phyloP scores from a whole-genome alignment of 2,113 vertebrate species.

The Thinocorus orbignyianus region DNA sequence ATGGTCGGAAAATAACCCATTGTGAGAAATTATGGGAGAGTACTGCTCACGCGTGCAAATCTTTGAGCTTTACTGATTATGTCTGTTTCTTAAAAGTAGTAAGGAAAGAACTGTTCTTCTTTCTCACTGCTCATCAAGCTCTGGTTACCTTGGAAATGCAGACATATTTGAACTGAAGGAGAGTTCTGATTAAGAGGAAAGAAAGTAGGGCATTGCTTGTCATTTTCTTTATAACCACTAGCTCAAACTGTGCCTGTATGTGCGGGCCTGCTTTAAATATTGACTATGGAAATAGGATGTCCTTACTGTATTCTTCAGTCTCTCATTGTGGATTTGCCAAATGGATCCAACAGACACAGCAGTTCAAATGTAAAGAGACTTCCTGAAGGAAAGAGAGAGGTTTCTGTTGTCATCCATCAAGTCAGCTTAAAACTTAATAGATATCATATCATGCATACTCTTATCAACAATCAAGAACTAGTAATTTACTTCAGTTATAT shows the following conservation, averaged over 20 bases:
- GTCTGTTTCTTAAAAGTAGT: not conserved
- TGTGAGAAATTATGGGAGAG: not conserved
- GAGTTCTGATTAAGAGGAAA: not conserved
- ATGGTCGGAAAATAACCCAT: not conserved
- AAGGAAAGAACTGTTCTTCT: not conserved
- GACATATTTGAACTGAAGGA: not conserved
- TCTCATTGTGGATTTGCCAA: not conserved
- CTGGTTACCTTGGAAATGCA: not conserved
- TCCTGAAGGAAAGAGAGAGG: not conserved
- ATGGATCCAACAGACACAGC: not conserved
- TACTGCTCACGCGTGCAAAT: not conserved
- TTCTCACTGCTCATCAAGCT: not conserved
- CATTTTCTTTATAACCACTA: not conserved
- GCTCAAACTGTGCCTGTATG: not conserved
- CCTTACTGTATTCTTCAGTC: not conserved
- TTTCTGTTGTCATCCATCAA: not conserved
- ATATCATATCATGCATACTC: fast-evolving
- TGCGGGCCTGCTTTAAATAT: not conserved
- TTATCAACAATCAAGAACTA: not conserved
- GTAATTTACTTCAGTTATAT: not conserved
- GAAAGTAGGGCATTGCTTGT: not conserved
- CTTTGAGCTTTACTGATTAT: not conserved
- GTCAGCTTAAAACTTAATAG: not conserved
- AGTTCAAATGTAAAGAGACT: not conserved
- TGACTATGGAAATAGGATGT: not conserved